Evolutionary conservation across 2,888 invertebrate genomes (phyloP).

Genomic region (Lysandra bellargus): DNA sequence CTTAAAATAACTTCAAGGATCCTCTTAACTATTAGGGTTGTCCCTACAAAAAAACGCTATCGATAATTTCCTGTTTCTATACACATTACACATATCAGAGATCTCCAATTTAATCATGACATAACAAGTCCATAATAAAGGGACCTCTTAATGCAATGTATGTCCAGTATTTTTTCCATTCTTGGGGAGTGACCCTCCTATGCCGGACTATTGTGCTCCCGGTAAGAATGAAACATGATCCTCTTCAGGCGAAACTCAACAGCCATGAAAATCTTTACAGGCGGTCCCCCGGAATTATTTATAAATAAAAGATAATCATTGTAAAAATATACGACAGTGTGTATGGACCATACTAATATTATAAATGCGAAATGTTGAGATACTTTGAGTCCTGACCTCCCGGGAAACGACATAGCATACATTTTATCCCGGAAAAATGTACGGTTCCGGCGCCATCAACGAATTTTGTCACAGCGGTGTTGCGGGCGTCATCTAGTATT

Average conservation of each 20-base stretch:
- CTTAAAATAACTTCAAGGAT: background rate
- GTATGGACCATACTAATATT: too few species aligned
- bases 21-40: background rate
- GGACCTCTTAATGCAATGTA: conserved; percentile 50
- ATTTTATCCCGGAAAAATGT: too few species aligned
- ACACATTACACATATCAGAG: background rate
- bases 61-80: conserved; percentile 9
- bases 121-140: conserved; percentile 36
- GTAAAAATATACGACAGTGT: too few species aligned
- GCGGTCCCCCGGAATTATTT: conserved; percentile 15
- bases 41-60: background rate
- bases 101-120: conserved; percentile 33
- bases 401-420: too few species aligned
- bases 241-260: conserved; percentile 63
- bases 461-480: too few species aligned
- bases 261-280: conserved; percentile 53
- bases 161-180: conserved; percentile 45
- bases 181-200: conserved; percentile 53
- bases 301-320: background rate
- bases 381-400: too few species aligned
- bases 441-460: too few species aligned
- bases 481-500: too few species aligned
- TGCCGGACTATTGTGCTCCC: conserved; percentile 39
- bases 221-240: conserved; percentile 54
- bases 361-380: too few species aligned